phyloP scores from a whole-genome alignment of 2,113 vertebrate species.

The Aepyceros melampus region DNA sequence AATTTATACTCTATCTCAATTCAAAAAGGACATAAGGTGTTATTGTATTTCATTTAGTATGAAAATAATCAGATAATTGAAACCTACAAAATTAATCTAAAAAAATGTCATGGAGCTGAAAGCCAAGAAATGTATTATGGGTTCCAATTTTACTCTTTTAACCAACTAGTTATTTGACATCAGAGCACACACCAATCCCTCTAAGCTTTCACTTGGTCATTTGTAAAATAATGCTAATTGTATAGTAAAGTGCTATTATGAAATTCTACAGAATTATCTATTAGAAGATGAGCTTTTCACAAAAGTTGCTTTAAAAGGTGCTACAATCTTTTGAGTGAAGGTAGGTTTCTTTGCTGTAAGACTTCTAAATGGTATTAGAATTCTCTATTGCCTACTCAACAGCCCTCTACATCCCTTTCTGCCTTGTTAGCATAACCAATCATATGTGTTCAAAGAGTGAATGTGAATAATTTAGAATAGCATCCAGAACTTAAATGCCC shows the following conservation, averaged over 20 bases:
- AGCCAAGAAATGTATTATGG: not conserved
- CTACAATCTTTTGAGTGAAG: not conserved
- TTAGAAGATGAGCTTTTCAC: not conserved
- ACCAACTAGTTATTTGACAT: not conserved
- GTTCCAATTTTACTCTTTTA: not conserved
- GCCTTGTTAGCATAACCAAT: not conserved
- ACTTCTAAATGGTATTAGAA: not conserved
- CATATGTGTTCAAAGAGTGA: not conserved
- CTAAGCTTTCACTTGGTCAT: not conserved
- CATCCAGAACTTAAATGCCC: not conserved
- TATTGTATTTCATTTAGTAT: slow-evolving; percentile 8
- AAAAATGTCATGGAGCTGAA: slow-evolving; percentile 4
- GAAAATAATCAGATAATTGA: slow-evolving; percentile 23
- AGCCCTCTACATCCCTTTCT: not conserved
- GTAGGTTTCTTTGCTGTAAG: not conserved
- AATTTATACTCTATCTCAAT: slow-evolving; percentile 20
- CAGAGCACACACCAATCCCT: not conserved
- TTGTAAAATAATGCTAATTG: not conserved
- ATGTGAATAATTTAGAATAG: not conserved
- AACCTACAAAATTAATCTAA: not conserved
- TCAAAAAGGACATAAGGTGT: not conserved
- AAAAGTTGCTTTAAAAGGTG: not conserved
- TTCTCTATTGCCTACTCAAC: not conserved
- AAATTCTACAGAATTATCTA: not conserved
- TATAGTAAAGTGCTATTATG: not conserved